These are phyloP conservation scores for Tiphia femorata DNA, from an alignment of 2,888 invertebrate genomes.

Conservation along the genomic window DNA sequence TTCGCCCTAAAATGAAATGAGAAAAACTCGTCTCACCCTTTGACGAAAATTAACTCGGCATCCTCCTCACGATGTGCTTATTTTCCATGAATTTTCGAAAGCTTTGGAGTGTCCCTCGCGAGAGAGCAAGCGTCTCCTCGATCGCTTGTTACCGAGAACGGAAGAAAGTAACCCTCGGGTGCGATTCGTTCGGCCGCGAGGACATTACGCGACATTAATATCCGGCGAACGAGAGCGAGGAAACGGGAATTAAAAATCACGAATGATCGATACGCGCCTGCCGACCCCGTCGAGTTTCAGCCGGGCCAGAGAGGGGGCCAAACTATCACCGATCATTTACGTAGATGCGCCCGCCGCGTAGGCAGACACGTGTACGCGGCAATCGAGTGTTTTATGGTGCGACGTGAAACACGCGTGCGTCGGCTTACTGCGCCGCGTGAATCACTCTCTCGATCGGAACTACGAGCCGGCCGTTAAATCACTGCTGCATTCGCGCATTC, in stretches of 20 bases:
- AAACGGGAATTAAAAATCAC: slow-evolving; percentile 35
- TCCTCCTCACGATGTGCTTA: too few species aligned
- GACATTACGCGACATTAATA: not conserved
- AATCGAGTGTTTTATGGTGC: slow-evolving; percentile 50
- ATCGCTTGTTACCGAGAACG: too few species aligned
- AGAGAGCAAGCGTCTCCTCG: too few species aligned
- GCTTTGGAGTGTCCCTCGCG: too few species aligned
- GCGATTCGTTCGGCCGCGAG: too few species aligned
- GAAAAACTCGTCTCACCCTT: too few species aligned
- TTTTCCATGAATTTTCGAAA: too few species aligned
- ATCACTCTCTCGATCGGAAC: slow-evolving; percentile 43
- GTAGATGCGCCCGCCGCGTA: slow-evolving; percentile 28
- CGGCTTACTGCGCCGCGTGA: slow-evolving; percentile 35
- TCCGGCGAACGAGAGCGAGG: slow-evolving; percentile 16
- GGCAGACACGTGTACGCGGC: slow-evolving; percentile 45
- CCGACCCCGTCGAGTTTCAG: slow-evolving; percentile 31
- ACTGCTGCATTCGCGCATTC: slow-evolving; percentile 24
- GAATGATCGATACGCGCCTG: slow-evolving; percentile 44
- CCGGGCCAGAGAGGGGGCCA: slow-evolving; percentile 14
- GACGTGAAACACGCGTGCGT: slow-evolving; percentile 42
- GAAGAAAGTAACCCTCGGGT: too few species aligned
- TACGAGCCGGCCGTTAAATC: slow-evolving; percentile 36
- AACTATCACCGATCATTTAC: slow-evolving; percentile 48
- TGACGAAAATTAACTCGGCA: too few species aligned
- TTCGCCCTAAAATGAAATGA: too few species aligned